A percentile compares a stretch with the other conserved stretches of the same genome.
These are phyloP conservation scores for Heliothis peltigera DNA, from an alignment of 2,888 invertebrate species.

Conservation along the genomic window DNA sequence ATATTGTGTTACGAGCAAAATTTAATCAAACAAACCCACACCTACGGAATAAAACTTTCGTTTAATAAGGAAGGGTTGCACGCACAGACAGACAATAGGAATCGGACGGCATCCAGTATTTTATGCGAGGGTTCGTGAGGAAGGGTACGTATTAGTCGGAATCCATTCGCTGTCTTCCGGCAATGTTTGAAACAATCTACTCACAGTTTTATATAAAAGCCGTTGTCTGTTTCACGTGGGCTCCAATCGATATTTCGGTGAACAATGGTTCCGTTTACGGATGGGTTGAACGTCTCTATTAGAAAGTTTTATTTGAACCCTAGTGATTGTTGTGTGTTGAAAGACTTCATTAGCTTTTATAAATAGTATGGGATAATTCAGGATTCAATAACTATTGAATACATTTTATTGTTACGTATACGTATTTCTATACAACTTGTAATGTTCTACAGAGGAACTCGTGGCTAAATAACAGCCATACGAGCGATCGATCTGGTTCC, in stretches of 20 bases:
- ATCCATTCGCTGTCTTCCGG: slow-evolving; percentile 84
- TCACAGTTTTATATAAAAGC: slow-evolving; percentile 80
- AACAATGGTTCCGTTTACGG: slow-evolving; percentile 59
- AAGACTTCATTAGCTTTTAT: slow-evolving; percentile 13
- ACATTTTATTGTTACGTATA: no score
- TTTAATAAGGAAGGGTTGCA: slow-evolving; percentile 81
- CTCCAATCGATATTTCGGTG: slow-evolving; percentile 60
- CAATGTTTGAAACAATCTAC: slow-evolving; percentile 84
- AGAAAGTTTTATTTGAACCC: slow-evolving; percentile 36
- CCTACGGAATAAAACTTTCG: slow-evolving; percentile 77
- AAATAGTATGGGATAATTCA: no score
- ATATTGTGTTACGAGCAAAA: slow-evolving; percentile 61
- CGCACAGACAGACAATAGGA: slow-evolving; percentile 84
- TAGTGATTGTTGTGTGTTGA: slow-evolving; percentile 17
- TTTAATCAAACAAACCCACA: slow-evolving; percentile 73
- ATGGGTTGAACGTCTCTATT: slow-evolving; percentile 44
- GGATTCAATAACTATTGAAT: no score
- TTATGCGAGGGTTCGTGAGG: slow-evolving; percentile 80
- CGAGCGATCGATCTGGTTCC: no score
- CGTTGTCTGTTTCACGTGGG: slow-evolving; percentile 68
- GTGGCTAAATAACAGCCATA: no score
- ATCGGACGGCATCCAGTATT: slow-evolving; percentile 85
- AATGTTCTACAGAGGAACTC: no score
- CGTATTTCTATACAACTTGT: no score
- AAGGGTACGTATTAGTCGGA: slow-evolving; percentile 83